Base-by-base conservation (phyloP, 2,797 vertebrate species). In the Pseudochirops cupreus region DNA sequence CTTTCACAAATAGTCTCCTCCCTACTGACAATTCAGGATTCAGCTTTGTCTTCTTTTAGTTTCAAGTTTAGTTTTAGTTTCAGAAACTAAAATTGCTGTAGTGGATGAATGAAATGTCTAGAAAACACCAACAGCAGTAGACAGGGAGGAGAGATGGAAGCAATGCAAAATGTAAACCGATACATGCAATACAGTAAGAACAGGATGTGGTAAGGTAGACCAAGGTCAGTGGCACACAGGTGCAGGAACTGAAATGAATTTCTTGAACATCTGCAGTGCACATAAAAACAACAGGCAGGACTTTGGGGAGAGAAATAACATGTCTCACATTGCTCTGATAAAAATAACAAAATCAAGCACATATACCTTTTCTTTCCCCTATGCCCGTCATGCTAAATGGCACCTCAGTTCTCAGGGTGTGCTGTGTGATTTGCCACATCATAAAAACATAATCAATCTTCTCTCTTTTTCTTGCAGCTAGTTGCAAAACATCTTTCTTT, bases 181-280 rank as follows among this genome's bases (percentile, higher is more conserved):
- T 97, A 97, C 97, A 74, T 94, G 67, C 92, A 93, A 94, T 58
- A 95, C 89, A 96, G 95, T 92, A 95, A 97, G 97, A 96, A 93
- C 39, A 91, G 97, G 97, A 97, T 93, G 95, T 95, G 95, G 94
- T 94, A 97, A 98, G 94, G 97, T 95, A 97, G 96, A 95, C 96
- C 94, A 90, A 94, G 98, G 98, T 98, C 98, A 97, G 94, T 74
- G 89, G 96, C 95, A 93, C 97, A 92, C 96, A 98, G 97, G 98
- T 98, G 98, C 96, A 96, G 96, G 95, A 5, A 5, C 87, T 97
- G 93, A 96, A 97, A 97, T 97, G 92, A 58, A 89, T 98, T 98
- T 98, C 98, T 98, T 98, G 98, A 98, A 98, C 98, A 98, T 98
- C 98, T 98, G 98, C 96, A 95, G 96, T 92, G 93, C 97, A 96